Evolutionary conservation across 2,113 vertebrate species (phyloP).

Genomic region (Indri indri): DNA sequence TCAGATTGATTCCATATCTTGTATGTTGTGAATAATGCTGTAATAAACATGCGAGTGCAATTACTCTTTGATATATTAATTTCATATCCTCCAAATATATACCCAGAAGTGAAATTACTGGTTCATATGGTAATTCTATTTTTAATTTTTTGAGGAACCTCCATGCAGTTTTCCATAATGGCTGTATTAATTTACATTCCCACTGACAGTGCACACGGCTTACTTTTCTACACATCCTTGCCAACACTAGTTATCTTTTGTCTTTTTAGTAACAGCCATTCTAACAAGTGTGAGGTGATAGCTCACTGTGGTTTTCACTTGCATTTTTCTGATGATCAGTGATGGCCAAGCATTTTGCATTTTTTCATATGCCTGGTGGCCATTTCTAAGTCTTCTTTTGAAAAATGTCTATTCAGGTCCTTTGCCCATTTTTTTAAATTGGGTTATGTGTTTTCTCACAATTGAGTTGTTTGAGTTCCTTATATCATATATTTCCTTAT

Average conservation of each 20-base stretch:
- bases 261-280: neutral
- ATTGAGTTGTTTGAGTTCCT: neutral
- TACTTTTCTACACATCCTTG: neutral
- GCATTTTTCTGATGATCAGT: neutral
- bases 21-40: neutral
- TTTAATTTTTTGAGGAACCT: neutral
- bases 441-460: neutral
- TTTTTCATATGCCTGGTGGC: neutral
- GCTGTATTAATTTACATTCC: neutral
- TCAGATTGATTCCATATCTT: neutral
- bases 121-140: neutral
- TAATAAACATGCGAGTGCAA: neutral
- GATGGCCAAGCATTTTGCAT: neutral
- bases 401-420: neutral
- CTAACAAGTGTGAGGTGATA: neutral
- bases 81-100: neutral
- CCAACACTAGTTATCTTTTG: neutral
- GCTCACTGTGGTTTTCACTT: neutral
- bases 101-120: neutral
- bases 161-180: neutral
- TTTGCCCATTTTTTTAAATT: neutral
- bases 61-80: neutral
- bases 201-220: neutral
- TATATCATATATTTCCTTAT: neutral
- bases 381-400: neutral